Conservation (phyloP, 2,888 invertebrate species). For the Colostygia pectinataria region DNA sequence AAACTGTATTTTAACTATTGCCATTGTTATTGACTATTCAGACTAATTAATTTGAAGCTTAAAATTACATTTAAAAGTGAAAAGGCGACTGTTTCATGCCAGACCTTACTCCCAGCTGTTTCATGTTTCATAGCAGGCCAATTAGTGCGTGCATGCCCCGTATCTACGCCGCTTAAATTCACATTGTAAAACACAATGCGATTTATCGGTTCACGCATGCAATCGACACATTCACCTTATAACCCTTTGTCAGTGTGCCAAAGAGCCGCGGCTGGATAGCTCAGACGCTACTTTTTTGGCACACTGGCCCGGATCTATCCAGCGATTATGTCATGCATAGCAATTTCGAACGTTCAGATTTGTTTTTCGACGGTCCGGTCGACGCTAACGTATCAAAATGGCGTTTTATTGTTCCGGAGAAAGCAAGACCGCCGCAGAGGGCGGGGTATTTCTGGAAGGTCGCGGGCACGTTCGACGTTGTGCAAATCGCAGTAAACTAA, state of each 20-base stretch:
- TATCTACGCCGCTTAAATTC: conserved; percentile 27
- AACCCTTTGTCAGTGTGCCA: conserved; percentile 76
- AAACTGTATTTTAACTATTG: too few species aligned
- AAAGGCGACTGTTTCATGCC: conserved; percentile 6
- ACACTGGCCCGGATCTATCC: conserved; percentile 73
- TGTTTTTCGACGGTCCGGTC: conserved; percentile 56
- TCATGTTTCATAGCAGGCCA: conserved; percentile 17
- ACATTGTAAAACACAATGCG: conserved; percentile 43
- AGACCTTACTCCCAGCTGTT: conserved; percentile 17
- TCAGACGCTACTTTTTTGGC: conserved; percentile 65
- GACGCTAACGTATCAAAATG: conserved; percentile 52
- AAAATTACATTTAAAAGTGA: too few species aligned
- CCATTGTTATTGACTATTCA: too few species aligned
- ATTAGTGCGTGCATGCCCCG: conserved; percentile 18
- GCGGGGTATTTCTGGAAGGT: conserved; percentile 65
- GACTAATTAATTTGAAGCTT: too few species aligned
- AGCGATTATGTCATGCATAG: conserved; percentile 79
- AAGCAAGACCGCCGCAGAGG: conserved; percentile 40
- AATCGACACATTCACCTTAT: conserved; percentile 72
- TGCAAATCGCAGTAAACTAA: conserved; percentile 38
- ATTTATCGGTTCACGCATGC: conserved; percentile 46
- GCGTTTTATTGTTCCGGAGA: conserved; percentile 58
- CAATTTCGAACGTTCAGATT: conserved; percentile 60
- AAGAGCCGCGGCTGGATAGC: conserved; percentile 58
- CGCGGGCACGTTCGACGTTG: conserved; percentile 35